Conservation (phyloP, 2,888 invertebrate genomes). For the Thecocarcelia acutangulata region DNA sequence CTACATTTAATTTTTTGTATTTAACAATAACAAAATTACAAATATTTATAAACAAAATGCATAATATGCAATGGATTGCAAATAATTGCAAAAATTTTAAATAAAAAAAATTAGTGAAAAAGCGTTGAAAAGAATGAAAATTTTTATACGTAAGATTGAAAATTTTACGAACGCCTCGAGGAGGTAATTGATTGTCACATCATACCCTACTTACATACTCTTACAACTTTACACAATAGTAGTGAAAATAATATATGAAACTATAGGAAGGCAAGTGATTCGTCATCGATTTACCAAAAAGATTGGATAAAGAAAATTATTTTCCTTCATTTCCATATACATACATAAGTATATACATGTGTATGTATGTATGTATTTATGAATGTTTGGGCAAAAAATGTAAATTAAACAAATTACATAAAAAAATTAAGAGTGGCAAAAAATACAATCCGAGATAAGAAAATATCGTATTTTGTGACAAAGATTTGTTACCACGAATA, state of each 20-base stretch:
- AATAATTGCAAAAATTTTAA: not conserved
- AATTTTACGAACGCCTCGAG: constrained; percentile 44
- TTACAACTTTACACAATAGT: constrained; percentile 44
- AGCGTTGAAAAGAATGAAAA: constrained; percentile 34
- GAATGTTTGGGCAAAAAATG: constrained; percentile 23
- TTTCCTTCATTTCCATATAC: constrained; percentile 8
- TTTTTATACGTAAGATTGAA: constrained; percentile 41
- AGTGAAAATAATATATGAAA: constrained; percentile 47
- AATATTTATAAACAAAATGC: constrained; percentile 41
- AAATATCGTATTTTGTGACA: constrained; percentile 1
- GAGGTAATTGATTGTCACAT: constrained; percentile 61
- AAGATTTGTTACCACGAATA: constrained; percentile 6
- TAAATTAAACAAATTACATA: constrained; percentile 15
- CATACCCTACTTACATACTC: constrained; percentile 47
- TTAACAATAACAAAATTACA: constrained; percentile 50
- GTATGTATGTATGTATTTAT: not conserved
- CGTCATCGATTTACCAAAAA: constrained; percentile 78
- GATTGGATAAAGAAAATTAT: constrained; percentile 70
- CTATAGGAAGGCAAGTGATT: constrained; percentile 71
- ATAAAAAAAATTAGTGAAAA: not conserved
- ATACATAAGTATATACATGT: too few species aligned
- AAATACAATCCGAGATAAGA: constrained; percentile 18
- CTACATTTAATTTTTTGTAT: constrained; percentile 10
- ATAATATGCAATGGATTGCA: constrained; percentile 8
- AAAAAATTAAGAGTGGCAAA: constrained; percentile 24